Conservation (phyloP, 2,797 vertebrate genomes). For the Molothrus ater region DNA sequence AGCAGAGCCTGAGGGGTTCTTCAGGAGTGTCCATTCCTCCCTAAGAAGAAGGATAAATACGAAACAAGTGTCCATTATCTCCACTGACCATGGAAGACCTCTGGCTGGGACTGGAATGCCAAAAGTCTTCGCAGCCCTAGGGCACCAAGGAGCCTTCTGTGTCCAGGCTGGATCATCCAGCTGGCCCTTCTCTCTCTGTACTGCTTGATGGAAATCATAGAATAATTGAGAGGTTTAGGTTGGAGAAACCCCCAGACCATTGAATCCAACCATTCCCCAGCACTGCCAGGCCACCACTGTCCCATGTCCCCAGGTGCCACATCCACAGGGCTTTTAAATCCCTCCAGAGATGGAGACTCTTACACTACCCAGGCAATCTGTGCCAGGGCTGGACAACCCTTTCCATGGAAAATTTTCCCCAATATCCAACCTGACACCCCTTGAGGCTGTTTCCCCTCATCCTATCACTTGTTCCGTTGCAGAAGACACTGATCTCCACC, state of each 20-base stretch:
- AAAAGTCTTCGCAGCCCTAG: background rate
- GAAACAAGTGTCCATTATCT: background rate
- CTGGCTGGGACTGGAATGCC: background rate
- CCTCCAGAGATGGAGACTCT: too few relatives aligned
- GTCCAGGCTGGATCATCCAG: background rate
- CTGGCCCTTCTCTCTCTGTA: background rate
- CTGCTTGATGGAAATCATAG: background rate
- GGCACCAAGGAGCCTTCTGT: rapidly evolving
- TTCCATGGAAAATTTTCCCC: background rate
- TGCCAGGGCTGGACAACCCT: background rate
- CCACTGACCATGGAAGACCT: background rate
- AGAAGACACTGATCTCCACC: background rate
- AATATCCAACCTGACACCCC: background rate
- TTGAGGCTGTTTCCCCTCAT: rapidly evolving
- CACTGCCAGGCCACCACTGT: too few relatives aligned
- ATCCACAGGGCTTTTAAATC: rapidly evolving
- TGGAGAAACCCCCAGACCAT: background rate
- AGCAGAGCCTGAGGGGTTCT: background rate
- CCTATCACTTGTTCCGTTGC: background rate
- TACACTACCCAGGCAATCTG: background rate
- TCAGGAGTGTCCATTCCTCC: too few relatives aligned
- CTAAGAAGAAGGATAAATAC: background rate
- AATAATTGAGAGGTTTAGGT: background rate
- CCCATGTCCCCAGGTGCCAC: background rate
- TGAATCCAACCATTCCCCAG: background rate